phyloP scores from a whole-genome alignment of 2,888 invertebrate genomes.

The Hoplodrina ambigua region DNA sequence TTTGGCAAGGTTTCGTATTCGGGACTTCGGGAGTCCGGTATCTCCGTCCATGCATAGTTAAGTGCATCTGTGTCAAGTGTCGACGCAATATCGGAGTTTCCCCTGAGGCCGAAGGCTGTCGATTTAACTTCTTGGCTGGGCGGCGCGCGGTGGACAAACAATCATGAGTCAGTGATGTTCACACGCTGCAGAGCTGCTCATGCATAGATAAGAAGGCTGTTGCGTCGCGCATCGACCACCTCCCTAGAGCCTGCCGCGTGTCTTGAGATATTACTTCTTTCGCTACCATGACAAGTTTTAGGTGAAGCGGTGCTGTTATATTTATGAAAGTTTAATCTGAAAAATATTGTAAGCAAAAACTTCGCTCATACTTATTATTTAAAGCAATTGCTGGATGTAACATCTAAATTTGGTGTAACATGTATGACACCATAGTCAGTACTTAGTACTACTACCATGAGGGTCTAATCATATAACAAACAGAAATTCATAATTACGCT shows the following conservation, averaged over 20 bases:
- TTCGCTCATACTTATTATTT: conserved; percentile 16
- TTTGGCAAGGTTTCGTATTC: conserved; percentile 79
- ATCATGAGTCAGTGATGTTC: conserved; percentile 67
- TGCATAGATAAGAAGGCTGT: conserved; percentile 80
- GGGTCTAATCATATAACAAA: not conserved
- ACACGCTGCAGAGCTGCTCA: conserved; percentile 72
- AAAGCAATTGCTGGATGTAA: not conserved
- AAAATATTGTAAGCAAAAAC: conserved; percentile 36
- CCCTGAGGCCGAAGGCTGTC: conserved; percentile 73
- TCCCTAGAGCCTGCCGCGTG: conserved; percentile 71
- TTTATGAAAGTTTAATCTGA: conserved; percentile 50
- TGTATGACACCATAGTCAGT: too few species aligned
- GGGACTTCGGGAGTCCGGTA: conserved; percentile 78
- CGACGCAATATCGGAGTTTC: conserved; percentile 84
- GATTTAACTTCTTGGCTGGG: conserved; percentile 80
- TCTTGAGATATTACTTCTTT: conserved; percentile 81
- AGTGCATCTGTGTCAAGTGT: conserved; percentile 86
- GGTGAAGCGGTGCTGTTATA: conserved; percentile 50
- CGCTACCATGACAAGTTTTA: conserved; percentile 75
- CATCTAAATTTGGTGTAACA: not conserved
- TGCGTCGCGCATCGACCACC: conserved; percentile 70
- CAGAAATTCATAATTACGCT: too few species aligned
- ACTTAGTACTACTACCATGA: not conserved
- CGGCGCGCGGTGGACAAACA: conserved; percentile 65
- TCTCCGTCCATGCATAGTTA: conserved; percentile 88